Conservation (phyloP, 2,797 vertebrate species). For the Sitta carolinensis region DNA sequence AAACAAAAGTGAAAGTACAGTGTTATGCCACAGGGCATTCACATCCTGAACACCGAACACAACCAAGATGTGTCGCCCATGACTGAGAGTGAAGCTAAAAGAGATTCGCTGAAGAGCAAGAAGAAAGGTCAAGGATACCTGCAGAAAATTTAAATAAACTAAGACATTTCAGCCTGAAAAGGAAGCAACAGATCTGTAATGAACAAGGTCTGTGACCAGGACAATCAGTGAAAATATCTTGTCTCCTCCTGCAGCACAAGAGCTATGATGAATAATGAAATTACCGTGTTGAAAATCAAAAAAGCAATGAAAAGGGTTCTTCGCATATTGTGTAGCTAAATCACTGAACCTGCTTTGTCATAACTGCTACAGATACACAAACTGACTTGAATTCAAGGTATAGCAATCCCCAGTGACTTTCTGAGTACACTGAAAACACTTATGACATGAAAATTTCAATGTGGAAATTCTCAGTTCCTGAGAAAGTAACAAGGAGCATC, state of each 20-base stretch:
- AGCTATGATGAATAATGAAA: background rate
- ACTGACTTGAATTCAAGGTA: background rate
- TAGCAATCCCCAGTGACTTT: background rate
- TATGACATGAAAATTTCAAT: background rate
- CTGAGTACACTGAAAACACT: background rate
- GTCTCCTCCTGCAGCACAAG: background rate
- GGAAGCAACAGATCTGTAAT: background rate
- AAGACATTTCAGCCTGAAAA: background rate
- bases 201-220: background rate
- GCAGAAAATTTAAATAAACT: background rate
- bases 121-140: background rate
- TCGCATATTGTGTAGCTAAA: background rate
- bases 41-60: background rate
- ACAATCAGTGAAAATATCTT: background rate
- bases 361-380: background rate
- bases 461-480: background rate
- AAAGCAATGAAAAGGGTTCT: background rate
- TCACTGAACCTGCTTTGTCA: rapidly evolving
- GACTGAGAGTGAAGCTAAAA: background rate
- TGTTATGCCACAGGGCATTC: background rate
- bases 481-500: background rate
- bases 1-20: background rate
- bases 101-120: background rate
- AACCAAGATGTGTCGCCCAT: background rate
- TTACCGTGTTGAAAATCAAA: background rate